Percentiles rank a stretch among this genome's conserved stretches.
Evolutionary conservation across 37 sponge, comb jelly and placozoan genomes (phyloP).

Genomic region (Aplysina aerophoba): DNA sequence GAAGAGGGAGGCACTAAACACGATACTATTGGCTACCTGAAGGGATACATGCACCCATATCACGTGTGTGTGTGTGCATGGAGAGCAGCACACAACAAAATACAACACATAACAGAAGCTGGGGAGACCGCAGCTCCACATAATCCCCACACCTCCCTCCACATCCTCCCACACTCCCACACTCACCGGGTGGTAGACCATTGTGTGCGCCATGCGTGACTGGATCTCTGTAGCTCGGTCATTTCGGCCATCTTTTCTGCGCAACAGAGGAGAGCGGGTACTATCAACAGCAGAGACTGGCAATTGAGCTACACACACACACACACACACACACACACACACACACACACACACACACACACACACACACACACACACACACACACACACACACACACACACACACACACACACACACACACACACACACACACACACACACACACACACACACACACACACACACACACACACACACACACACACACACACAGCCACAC

Average conservation of each 20-base stretch:
- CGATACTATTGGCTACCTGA: no score
- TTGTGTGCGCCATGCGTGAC: slow-evolving; percentile 67
- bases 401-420: slow-evolving; percentile 45
- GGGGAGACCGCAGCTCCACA: no score
- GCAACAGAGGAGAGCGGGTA: not conserved
- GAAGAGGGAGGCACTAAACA: not conserved
- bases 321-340: slow-evolving; percentile 29
- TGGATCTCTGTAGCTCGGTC: slow-evolving; percentile 10
- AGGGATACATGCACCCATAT: no score
- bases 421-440: slow-evolving; percentile 47
- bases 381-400: slow-evolving; percentile 19
- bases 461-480: slow-evolving; percentile 46
- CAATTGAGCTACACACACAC: not conserved
- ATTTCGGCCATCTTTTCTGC: slow-evolving; percentile 24
- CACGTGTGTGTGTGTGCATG: no score
- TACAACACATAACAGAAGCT: no score
- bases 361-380: slow-evolving; percentile 11
- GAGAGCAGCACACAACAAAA: no score
- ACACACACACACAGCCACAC: not conserved
- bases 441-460: slow-evolving; percentile 49
- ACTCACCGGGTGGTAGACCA: slow-evolving; percentile 66
- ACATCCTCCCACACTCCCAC: not conserved
- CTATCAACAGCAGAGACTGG: not conserved
- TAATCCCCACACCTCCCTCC: no score
- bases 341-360: slow-evolving; percentile 14